Conservation (phyloP, 2,797 vertebrate species). For the Corythornis leucogaster region DNA sequence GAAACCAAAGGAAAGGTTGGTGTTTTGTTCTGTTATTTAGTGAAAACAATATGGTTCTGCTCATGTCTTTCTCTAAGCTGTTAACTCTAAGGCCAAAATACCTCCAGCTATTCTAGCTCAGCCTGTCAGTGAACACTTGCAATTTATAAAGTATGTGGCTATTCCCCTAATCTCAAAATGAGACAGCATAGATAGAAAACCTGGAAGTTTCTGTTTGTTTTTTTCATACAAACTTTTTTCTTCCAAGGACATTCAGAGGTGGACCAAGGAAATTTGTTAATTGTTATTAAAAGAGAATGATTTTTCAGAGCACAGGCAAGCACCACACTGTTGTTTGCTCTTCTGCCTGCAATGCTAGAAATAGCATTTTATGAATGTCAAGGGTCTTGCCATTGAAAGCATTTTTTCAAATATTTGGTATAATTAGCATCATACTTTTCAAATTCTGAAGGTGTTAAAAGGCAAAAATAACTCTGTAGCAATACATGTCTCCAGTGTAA, state of each 20-base stretch:
- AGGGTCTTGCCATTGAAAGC: not conserved
- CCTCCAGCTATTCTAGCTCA: not conserved
- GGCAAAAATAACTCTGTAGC: not conserved
- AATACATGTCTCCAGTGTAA: not conserved
- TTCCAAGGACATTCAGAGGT: not conserved
- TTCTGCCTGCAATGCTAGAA: not conserved
- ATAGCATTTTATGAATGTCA: not conserved
- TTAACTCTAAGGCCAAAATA: not conserved
- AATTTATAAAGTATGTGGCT: not conserved
- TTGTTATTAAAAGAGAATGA: not conserved
- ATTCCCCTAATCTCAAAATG: not conserved
- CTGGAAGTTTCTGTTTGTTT: not conserved
- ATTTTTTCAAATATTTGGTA: not conserved
- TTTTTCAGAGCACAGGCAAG: not conserved
- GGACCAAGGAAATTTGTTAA: not conserved
- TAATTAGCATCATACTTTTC: not conserved
- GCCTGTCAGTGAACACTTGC: not conserved
- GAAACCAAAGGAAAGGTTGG: not conserved
- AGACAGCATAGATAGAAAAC: not conserved
- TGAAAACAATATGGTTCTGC: not conserved
- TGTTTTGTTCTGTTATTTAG: not conserved
- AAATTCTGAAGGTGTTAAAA: not conserved
- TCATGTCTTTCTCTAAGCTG: not conserved
- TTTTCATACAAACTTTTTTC: not conserved
- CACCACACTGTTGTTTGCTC: not conserved